phyloP scores from a whole-genome alignment of 2,888 invertebrate genomes.

The Euplagia quadripunctaria region DNA sequence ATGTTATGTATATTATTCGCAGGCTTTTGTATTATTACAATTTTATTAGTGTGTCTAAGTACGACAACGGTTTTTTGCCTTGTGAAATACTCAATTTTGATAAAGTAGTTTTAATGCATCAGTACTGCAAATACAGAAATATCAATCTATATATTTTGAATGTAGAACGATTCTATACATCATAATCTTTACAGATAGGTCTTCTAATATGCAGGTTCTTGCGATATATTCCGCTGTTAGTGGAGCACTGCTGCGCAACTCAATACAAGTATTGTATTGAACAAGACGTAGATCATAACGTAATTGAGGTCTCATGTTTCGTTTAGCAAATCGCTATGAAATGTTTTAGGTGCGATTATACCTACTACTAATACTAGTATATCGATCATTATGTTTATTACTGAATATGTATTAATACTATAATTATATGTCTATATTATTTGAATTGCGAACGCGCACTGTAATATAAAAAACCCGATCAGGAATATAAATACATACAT shows the following conservation, averaged over 20 bases:
- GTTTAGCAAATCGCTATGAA: conserved; percentile 27
- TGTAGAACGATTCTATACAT: neutral
- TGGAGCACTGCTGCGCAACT: conserved; percentile 48
- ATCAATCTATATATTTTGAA: neutral
- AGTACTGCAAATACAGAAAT: neutral
- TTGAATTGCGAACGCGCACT: neutral
- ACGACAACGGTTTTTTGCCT: neutral
- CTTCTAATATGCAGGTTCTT: conserved; percentile 18
- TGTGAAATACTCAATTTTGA: no score
- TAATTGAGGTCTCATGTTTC: conserved; percentile 47
- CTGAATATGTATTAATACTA: neutral
- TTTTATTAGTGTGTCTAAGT: neutral
- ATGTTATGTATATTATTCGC: neutral
- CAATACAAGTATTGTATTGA: conserved; percentile 46
- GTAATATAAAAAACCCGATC: conserved; percentile 2
- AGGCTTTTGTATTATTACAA: no score
- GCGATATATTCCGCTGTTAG: conserved; percentile 29
- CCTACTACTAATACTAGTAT: neutral
- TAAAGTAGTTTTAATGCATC: neutral
- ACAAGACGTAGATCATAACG: conserved; percentile 42
- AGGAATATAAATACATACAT: neutral
- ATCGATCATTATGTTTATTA: neutral
- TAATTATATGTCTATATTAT: neutral
- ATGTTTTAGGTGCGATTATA: neutral
- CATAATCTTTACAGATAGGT: conserved; percentile 1